Percentiles rank a stretch among this genome's conserved stretches.
Conservation (phyloP, 2,888 invertebrate genomes). For the Andrena chrysosceles region DNA sequence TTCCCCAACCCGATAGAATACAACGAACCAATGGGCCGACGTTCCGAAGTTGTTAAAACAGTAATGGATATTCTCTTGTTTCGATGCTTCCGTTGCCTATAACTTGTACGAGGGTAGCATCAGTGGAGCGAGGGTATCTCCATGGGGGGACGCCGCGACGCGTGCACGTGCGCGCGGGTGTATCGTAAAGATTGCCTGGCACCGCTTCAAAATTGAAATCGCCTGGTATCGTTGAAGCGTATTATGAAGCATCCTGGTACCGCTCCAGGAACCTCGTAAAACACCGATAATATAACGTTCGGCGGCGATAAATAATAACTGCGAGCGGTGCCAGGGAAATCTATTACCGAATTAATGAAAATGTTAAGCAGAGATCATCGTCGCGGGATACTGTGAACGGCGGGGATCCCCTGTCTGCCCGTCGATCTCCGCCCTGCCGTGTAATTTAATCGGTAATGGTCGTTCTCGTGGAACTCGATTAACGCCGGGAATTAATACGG, state of each 20-base stretch:
- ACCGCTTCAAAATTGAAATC: slow-evolving; percentile 64
- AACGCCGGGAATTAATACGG: not conserved
- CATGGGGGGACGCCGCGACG: not conserved
- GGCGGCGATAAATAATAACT: slow-evolving; percentile 58
- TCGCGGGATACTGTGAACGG: not conserved
- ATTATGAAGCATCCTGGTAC: slow-evolving; percentile 51
- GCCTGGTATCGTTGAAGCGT: slow-evolving; percentile 27
- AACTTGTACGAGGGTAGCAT: no score
- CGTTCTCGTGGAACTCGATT: slow-evolving; percentile 1
- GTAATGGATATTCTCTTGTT: no score
- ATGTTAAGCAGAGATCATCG: slow-evolving; percentile 7
- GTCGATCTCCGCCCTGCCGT: not conserved
- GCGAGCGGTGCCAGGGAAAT: slow-evolving; percentile 33
- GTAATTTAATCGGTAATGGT: not conserved
- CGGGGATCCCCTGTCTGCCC: not conserved
- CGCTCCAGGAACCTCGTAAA: slow-evolving; percentile 62
- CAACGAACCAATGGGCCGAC: no score
- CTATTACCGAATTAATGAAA: slow-evolving; percentile 55
- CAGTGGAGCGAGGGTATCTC: no score
- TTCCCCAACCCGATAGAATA: no score
- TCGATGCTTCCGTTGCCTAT: no score
- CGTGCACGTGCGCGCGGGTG: slow-evolving; percentile 21
- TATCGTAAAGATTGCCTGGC: slow-evolving; percentile 54
- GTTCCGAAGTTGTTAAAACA: no score
- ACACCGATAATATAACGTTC: slow-evolving; percentile 56